A percentile compares a stretch with the other conserved stretches of the same genome.
Conservation (phyloP, 2,888 invertebrate genomes). For the Diploptera punctata region DNA sequence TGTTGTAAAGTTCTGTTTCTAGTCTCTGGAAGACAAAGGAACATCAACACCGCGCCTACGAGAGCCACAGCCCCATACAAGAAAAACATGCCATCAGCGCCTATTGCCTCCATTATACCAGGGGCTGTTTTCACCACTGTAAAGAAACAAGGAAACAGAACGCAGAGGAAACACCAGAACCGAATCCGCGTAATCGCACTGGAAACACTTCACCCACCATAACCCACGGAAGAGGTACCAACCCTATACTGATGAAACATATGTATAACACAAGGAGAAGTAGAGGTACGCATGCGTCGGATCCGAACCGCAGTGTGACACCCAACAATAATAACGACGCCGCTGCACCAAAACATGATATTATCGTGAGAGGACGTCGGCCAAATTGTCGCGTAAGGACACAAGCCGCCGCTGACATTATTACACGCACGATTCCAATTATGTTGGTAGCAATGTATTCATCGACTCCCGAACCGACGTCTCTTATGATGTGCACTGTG, state of each 20-base stretch:
- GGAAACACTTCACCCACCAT: slow-evolving; percentile 75
- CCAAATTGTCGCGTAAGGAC: slow-evolving; percentile 66
- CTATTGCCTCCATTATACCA: slow-evolving; percentile 62
- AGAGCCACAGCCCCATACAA: slow-evolving; percentile 66
- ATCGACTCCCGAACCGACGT: slow-evolving; percentile 66
- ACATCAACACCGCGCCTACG: slow-evolving; percentile 64
- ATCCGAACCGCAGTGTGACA: slow-evolving; percentile 51
- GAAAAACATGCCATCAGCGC: slow-evolving; percentile 67
- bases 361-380: slow-evolving; percentile 67
- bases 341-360: slow-evolving; percentile 68
- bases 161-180: slow-evolving; percentile 71
- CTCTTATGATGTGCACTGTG: slow-evolving; percentile 69
- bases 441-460: slow-evolving; percentile 68
- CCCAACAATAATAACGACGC: slow-evolving; percentile 65
- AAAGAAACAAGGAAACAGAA: slow-evolving; percentile 70
- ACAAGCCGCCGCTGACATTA: slow-evolving; percentile 68
- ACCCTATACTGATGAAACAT: slow-evolving; percentile 65
- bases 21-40: slow-evolving; percentile 70
- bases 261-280: slow-evolving; percentile 64
- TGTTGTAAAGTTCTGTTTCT: slow-evolving; percentile 71
- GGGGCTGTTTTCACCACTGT: slow-evolving; percentile 72
- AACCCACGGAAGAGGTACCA: slow-evolving; percentile 74
- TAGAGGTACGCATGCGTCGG: slow-evolving; percentile 58
- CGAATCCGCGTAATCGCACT: slow-evolving; percentile 65
- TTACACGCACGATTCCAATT: slow-evolving; percentile 67